Evolutionary conservation across 2,797 vertebrate genomes (phyloP).

Genomic region (Eremophila alpestris): DNA sequence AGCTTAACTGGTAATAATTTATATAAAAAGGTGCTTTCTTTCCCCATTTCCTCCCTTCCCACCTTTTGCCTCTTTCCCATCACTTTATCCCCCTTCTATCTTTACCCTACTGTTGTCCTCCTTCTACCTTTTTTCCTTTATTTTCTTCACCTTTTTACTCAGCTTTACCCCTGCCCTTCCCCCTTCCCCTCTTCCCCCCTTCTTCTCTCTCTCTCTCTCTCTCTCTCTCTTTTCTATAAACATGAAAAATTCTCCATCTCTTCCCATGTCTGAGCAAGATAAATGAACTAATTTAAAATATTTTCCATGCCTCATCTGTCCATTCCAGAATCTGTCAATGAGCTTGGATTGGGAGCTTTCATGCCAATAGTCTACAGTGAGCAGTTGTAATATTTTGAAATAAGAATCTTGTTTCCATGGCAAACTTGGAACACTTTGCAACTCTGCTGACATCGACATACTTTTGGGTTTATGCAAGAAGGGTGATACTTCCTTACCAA

Average conservation of each 20-base stretch:
- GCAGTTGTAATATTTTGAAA: constrained; percentile 52
- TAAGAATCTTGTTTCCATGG: constrained; percentile 61
- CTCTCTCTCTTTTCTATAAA: constrained; percentile 15
- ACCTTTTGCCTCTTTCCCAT: neutral
- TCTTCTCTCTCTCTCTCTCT: neutral
- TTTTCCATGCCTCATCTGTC: constrained; percentile 76
- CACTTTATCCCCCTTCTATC: neutral
- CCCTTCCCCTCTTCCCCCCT: neutral
- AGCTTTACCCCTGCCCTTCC: neutral
- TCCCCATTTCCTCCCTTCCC: neutral
- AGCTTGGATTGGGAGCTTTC: constrained; percentile 56
- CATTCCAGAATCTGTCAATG: constrained; percentile 71
- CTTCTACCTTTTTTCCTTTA: neutral
- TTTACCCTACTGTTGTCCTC: neutral
- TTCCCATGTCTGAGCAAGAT: constrained; percentile 72
- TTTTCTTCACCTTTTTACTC: neutral
- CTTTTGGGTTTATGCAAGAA: constrained; percentile 40
- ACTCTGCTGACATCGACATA: constrained; percentile 19
- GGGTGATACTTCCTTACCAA: neutral
- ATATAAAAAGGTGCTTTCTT: neutral
- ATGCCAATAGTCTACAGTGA: constrained; percentile 45
- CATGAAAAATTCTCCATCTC: constrained; percentile 53
- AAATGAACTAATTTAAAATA: constrained; percentile 79
- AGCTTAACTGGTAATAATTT: neutral
- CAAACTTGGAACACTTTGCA: constrained; percentile 19